phyloP scores from a whole-genome alignment of 2,888 invertebrate species.

The Catotricha subobsoleta region DNA sequence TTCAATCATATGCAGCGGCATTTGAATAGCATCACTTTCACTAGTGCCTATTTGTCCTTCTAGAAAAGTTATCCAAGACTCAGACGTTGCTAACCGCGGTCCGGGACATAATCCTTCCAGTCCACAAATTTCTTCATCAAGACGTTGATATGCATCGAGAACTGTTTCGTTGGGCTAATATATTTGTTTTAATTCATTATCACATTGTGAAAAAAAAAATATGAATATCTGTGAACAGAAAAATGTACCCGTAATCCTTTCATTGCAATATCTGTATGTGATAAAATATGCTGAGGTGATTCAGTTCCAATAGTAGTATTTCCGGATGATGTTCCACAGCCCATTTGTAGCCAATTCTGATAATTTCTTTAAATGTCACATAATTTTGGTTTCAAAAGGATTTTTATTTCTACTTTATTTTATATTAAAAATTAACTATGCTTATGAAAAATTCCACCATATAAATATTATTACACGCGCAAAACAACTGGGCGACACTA shows the following conservation, averaged over 20 bases:
- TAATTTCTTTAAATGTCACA: too few relatives aligned
- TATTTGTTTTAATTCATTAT: not conserved
- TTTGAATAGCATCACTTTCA: not conserved
- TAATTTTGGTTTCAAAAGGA: too few relatives aligned
- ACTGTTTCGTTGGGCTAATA: slow-evolving; percentile 11
- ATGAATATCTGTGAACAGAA: too few relatives aligned
- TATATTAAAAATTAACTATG: too few relatives aligned
- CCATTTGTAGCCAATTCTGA: too few relatives aligned
- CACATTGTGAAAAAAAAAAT: too few relatives aligned
- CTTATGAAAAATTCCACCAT: too few relatives aligned
- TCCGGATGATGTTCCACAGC: slow-evolving; percentile 1
- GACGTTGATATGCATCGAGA: slow-evolving; percentile 21
- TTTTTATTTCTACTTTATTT: too few relatives aligned
- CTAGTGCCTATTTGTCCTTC: slow-evolving; percentile 11
- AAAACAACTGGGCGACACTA: too few relatives aligned
- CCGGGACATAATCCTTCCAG: slow-evolving; percentile 25
- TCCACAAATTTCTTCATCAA: slow-evolving; percentile 24
- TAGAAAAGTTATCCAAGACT: slow-evolving; percentile 27
- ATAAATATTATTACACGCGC: too few relatives aligned
- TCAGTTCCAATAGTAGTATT: not conserved
- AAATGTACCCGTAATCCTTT: not conserved
- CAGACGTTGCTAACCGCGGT: slow-evolving; percentile 25
- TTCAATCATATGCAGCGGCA: slow-evolving; percentile 5
- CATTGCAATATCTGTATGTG: not conserved
- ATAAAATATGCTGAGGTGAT: slow-evolving; percentile 1